These are phyloP conservation scores for Gerris buenoi DNA, from an alignment of 1,140 invertebrate genomes.

Conservation along the genomic window DNA sequence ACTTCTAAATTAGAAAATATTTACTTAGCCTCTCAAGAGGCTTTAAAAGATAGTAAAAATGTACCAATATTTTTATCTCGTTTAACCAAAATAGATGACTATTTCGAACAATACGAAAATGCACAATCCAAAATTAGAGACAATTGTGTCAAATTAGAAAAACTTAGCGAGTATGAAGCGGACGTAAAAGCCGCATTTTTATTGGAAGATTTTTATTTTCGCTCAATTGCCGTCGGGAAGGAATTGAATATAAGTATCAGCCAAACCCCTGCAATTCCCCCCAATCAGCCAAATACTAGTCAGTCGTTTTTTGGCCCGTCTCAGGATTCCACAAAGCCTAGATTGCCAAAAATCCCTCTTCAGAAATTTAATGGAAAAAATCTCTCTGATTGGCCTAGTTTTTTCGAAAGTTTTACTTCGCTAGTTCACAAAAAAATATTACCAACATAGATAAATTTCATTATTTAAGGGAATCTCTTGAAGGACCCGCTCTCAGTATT, in stretches of 20 bases:
- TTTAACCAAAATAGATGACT: background rate
- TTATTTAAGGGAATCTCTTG: background rate
- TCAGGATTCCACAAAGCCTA: background rate
- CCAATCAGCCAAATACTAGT: background rate
- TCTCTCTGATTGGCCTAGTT: background rate
- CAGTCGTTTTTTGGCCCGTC: background rate
- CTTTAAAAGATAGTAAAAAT: background rate
- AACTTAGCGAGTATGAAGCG: background rate
- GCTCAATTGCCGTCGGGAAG: background rate
- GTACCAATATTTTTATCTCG: background rate
- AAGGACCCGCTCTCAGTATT: background rate
- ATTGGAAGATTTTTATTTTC: background rate
- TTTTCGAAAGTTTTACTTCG: background rate
- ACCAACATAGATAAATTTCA: background rate
- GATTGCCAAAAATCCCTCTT: background rate
- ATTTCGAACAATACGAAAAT: background rate
- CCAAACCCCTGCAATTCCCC: background rate
- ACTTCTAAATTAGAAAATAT: background rate
- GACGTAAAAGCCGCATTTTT: background rate
- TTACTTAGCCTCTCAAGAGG: background rate
- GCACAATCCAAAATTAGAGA: background rate
- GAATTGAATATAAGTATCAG: background rate
- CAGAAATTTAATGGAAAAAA: background rate
- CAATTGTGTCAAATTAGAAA: background rate
- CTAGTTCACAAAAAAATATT: background rate